Evolutionary conservation across 2,113 vertebrate species (phyloP).

Genomic region (Raja brachyura): DNA sequence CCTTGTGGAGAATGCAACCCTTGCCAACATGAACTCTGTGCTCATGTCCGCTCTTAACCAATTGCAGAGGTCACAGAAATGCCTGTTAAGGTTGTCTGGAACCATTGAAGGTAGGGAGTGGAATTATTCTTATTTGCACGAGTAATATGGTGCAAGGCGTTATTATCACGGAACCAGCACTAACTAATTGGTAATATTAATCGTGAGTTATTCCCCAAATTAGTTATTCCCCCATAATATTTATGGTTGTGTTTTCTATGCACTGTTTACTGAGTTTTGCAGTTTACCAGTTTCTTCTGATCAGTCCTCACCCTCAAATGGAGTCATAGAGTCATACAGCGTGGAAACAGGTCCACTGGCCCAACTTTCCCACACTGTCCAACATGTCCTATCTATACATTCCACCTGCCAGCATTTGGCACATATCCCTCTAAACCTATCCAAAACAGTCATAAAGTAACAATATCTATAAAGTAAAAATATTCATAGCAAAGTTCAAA

Average conservation of each 20-base stretch:
- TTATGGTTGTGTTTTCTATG: not conserved
- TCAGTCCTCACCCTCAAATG: not conserved
- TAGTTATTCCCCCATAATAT: not conserved
- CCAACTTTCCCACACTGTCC: no score
- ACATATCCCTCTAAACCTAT: no score
- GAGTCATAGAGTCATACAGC: not conserved
- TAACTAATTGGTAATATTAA: not conserved
- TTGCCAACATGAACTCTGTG: not conserved
- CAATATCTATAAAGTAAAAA: no score
- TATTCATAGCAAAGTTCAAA: not conserved
- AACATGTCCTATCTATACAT: no score
- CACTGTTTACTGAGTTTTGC: not conserved
- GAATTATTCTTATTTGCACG: not conserved
- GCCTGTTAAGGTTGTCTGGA: not conserved
- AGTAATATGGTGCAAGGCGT: no score
- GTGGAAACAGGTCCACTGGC: no score
- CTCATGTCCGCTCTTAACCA: not conserved
- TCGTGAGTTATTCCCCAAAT: not conserved
- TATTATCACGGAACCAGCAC: no score
- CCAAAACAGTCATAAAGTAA: no score
- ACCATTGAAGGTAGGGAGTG: slow-evolving; percentile 8
- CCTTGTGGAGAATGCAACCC: not conserved
- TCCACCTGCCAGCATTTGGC: no score
- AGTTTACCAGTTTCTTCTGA: not conserved
- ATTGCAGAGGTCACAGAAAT: not conserved